Evolutionary conservation across 1,140 invertebrate species (phyloP).

Genomic region (Drosophila tsacasi): DNA sequence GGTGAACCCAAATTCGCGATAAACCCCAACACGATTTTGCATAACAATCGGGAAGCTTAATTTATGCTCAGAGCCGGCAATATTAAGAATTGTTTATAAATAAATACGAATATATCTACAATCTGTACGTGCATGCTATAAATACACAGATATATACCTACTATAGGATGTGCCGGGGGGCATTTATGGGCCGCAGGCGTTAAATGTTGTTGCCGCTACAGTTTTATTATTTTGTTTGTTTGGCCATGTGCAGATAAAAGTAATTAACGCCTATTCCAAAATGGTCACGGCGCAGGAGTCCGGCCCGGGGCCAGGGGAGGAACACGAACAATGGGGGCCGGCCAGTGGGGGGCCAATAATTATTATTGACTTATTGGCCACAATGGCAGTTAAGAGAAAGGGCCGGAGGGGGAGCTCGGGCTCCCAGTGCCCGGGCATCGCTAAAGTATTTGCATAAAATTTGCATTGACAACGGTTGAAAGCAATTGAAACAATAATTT

Average conservation of each 20-base stretch:
- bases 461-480: conserved; percentile 83
- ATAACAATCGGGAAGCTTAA: conserved; percentile 47
- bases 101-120: conserved; percentile 33
- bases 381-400: conserved; percentile 72
- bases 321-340: conserved; percentile 5
- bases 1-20: conserved; percentile 5
- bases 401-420: background rate
- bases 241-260: conserved; percentile 70
- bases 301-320: background rate
- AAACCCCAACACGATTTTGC: conserved; percentile 24
- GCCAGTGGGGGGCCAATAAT: conserved; percentile 41
- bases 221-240: conserved; percentile 57
- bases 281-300: conserved; percentile 25
- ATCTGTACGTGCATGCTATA: conserved; percentile 9
- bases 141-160: conserved; percentile 16
- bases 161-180: background rate
- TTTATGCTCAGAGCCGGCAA: conserved; percentile 48
- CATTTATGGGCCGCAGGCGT: conserved; percentile 25
- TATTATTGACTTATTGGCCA: conserved; percentile 83
- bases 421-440: background rate
- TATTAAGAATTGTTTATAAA: conserved; percentile 67
- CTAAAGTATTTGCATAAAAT: conserved; percentile 82
- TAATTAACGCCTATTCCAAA: conserved; percentile 81
- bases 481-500: conserved; percentile 85
- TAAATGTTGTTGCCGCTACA: conserved; percentile 31